A percentile compares a stretch with the other conserved stretches of the same genome.
phyloP scores from a whole-genome alignment of 1,140 invertebrate species.

The Listronotus oregonensis region DNA sequence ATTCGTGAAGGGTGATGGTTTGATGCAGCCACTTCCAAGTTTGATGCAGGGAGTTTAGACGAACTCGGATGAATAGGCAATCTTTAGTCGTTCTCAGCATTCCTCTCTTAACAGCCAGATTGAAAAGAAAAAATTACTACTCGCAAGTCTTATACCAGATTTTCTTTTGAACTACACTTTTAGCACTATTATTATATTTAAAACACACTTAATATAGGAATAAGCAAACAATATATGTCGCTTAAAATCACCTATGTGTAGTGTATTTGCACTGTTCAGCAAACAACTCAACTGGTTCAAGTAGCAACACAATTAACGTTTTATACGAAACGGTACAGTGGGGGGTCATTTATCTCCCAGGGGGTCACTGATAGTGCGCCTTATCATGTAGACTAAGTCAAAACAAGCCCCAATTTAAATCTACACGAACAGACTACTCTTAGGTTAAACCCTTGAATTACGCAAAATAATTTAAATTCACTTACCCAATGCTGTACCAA shows the following conservation, averaged over 20 bases:
- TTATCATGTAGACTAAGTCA: slow-evolving; percentile 29
- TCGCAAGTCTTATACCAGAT: background rate
- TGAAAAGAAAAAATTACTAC: slow-evolving; percentile 37
- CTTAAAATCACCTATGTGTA: background rate
- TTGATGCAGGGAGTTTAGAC: slow-evolving; percentile 82
- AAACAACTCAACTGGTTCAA: slow-evolving; percentile 15
- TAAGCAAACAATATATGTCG: background rate
- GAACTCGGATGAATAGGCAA: slow-evolving; percentile 82
- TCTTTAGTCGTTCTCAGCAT: slow-evolving; percentile 82
- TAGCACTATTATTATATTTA: background rate
- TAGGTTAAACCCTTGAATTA: too few species aligned
- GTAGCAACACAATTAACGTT: slow-evolving; percentile 11
- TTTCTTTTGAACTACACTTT: slow-evolving; percentile 5
- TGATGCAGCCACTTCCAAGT: slow-evolving; percentile 93
- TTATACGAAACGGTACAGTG: slow-evolving; percentile 30
- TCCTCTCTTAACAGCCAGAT: slow-evolving; percentile 64
- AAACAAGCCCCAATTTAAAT: slow-evolving; percentile 29
- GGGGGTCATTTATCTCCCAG: slow-evolving; percentile 32
- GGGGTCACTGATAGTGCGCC: slow-evolving; percentile 32
- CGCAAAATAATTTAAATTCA: too few species aligned
- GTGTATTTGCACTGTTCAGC: background rate
- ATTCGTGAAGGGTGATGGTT: slow-evolving; percentile 83
- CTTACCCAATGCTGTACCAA: too few species aligned
- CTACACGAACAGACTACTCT: background rate
- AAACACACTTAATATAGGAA: background rate